Evolutionary conservation across 2,888 invertebrate genomes (phyloP), one percentile per base, ranked within the genome.

Genomic region (Macrosoma leucophasiata): DNA sequence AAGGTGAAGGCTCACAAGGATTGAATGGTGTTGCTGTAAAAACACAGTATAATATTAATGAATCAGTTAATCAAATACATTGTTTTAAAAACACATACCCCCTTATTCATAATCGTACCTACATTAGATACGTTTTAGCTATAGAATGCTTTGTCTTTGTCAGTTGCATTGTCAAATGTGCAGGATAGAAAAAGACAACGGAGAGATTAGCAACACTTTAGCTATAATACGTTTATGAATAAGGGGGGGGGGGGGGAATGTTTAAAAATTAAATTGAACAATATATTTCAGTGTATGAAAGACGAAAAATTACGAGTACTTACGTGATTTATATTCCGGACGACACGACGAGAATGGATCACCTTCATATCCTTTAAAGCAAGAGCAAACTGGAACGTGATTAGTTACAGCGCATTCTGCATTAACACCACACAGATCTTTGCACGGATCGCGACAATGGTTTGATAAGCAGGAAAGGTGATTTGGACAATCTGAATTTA

Each of bases 381-480:
- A 96, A 20, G 91, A 88, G 61, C 96, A 96, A 4, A 90, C 88
- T 10, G 95, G 94, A 38, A 94, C 85, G 57, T 96, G 95, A 59
- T 93, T 93, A 2, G 90, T 88, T 0, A 94, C 94, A 17, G 86
- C 85, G 60, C 96, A 96, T 67, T 93, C 90, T 5, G 95, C 93
- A 55, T 94, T 93, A 1, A 88, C 67, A 3, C 95, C 95, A 58
- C 96, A 96, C 30, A 93, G 86, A 33, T 94, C 94, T 41, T 89
- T 90, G 56, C 95, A 96, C 4, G 95, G 95, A 75, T 95, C 91
- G 52, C 94, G 86, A 50, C 95, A 95, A 62, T 94, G 92, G 55
- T 93, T 92, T 36, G 93, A 91, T 25, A 94, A 84, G 62, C 95
- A 95, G 19, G 94, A 90, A 41, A 93, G 74, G 55, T 90, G 86